Evolutionary conservation across 1,140 invertebrate species (phyloP).

Genomic region (Hypsibius dujardini): DNA sequence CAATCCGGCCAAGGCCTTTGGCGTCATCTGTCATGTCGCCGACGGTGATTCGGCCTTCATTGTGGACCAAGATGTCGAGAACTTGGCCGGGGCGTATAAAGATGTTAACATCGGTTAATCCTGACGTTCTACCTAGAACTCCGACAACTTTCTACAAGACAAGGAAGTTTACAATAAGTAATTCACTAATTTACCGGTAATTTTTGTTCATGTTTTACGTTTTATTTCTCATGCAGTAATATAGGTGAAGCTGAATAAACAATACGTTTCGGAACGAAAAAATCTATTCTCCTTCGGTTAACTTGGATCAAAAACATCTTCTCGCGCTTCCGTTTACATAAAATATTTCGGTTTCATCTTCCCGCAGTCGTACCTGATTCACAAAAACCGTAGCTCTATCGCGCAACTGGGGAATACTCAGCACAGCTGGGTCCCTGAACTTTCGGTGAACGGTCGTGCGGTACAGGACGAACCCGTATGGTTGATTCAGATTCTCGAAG

Average conservation of each 20-base stretch:
- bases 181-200: not conserved
- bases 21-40: slow-evolving; percentile 29
- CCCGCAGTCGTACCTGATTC: not conserved
- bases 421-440: not conserved
- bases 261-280: too few species aligned
- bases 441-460: not conserved
- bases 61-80: not conserved
- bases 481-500: slow-evolving; percentile 7
- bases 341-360: too few species aligned
- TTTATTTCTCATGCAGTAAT: too few species aligned
- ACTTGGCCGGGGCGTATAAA: not conserved
- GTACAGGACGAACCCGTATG: slow-evolving; percentile 10
- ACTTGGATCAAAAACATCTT: too few species aligned
- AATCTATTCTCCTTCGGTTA: too few species aligned
- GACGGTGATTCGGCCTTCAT: slow-evolving; percentile 7
- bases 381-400: not conserved
- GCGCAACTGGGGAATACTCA: not conserved
- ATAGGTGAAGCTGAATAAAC: too few species aligned
- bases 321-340: too few species aligned
- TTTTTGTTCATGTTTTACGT: too few species aligned
- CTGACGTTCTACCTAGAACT: not conserved
- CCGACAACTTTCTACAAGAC: not conserved
- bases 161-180: not conserved
- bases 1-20: slow-evolving; percentile 27
- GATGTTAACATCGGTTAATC: not conserved